A percentile compares a stretch with the other conserved stretches of the same genome.
phyloP scores from a whole-genome alignment of 2,113 vertebrate species.

The Stegostoma tigrinum region DNA sequence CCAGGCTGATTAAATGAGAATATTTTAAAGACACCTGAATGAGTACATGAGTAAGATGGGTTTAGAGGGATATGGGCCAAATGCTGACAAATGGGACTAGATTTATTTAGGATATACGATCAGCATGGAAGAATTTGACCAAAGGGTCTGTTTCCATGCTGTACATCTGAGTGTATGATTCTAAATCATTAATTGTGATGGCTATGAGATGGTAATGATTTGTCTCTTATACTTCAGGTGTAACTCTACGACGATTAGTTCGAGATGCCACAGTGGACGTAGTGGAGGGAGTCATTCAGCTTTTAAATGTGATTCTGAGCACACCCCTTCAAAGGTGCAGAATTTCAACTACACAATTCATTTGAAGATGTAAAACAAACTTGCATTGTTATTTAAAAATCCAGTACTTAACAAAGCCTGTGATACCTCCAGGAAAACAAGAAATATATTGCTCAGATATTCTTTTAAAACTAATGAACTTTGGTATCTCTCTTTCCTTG shows the following conservation, averaged over 20 bases:
- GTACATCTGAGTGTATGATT: too few species aligned
- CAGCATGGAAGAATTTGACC: too few species aligned
- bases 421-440: neutral
- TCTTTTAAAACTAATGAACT: neutral
- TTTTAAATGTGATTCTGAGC: constrained; percentile 67
- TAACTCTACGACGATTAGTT: constrained; percentile 69
- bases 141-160: too few species aligned
- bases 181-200: neutral
- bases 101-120: too few species aligned
- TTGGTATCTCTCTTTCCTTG: neutral
- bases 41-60: too few species aligned
- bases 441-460: neutral
- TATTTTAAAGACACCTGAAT: too few species aligned
- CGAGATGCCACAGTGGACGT: constrained; percentile 67
- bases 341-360: neutral
- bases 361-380: neutral
- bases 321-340: constrained; percentile 67
- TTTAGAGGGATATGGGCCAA: too few species aligned
- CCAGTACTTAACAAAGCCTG: neutral
- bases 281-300: constrained; percentile 71
- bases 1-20: too few species aligned
- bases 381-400: neutral
- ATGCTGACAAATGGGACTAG: too few species aligned
- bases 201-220: neutral
- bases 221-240: constrained; percentile 55